Percentiles rank a stretch among this genome's conserved stretches.
Evolutionary conservation across 2,113 vertebrate genomes (phyloP).

Genomic region (Bombycilla garrulus): DNA sequence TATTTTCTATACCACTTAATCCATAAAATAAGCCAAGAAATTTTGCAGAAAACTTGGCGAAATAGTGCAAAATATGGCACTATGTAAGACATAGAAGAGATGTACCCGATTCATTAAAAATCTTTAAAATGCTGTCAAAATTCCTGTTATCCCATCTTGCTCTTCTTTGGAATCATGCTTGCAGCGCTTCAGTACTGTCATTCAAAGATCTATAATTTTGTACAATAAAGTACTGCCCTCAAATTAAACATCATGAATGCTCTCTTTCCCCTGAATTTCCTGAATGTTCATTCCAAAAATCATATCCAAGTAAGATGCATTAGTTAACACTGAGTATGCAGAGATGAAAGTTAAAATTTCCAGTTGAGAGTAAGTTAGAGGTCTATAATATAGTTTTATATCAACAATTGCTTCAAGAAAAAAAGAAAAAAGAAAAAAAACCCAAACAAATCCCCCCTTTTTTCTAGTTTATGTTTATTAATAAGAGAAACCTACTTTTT

Average conservation of each 20-base stretch:
- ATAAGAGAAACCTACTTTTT: not conserved
- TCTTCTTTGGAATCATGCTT: not conserved
- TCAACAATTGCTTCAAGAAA: not conserved
- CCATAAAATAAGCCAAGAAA: not conserved
- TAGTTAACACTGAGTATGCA: not conserved
- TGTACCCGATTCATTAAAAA: not conserved
- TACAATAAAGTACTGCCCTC: not conserved
- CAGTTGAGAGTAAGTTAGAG: not conserved
- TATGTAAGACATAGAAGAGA: not conserved
- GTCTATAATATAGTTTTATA: not conserved
- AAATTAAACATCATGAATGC: not conserved
- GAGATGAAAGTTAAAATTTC: not conserved
- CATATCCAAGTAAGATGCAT: not conserved
- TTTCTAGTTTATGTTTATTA: not conserved
- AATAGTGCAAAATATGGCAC: not conserved
- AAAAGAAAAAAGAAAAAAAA: not conserved
- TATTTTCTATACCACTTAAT: not conserved
- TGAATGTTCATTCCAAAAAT: not conserved
- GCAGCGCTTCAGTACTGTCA: not conserved
- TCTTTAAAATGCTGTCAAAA: not conserved
- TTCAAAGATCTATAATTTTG: not conserved
- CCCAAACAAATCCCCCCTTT: not conserved
- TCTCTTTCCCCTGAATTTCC: not conserved
- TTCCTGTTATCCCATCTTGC: not conserved
- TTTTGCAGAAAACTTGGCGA: not conserved